Percentiles rank a stretch among this genome's conserved stretches.
Evolutionary conservation across 1,140 invertebrate species (phyloP).

Genomic region (Aricia agestis): DNA sequence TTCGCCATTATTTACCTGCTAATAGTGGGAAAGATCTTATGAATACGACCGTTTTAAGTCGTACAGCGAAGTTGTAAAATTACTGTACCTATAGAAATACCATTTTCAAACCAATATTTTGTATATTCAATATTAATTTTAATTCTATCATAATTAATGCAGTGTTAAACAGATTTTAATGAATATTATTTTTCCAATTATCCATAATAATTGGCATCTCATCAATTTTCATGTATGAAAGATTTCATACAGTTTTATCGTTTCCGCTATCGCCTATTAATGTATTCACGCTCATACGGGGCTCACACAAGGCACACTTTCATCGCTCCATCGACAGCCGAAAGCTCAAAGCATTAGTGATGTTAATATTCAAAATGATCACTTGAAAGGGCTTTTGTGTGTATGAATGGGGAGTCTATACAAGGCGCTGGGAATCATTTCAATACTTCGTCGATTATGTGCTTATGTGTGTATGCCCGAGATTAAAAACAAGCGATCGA

Average conservation of each 20-base stretch:
- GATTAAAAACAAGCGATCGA: conserved; percentile 31
- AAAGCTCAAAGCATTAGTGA: conserved; percentile 32
- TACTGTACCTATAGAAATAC: too few relatives aligned
- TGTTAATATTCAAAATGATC: conserved; percentile 35
- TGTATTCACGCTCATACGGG: conserved; percentile 7
- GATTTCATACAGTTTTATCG: background rate
- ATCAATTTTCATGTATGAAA: background rate
- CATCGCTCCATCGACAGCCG: conserved; percentile 33
- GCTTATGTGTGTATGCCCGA: conserved; percentile 28
- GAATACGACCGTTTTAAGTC: too few relatives aligned
- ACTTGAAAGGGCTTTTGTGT: conserved; percentile 33
- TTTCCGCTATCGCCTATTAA: conserved; percentile 2
- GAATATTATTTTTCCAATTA: background rate
- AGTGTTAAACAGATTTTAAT: too few relatives aligned
- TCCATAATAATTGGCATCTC: background rate
- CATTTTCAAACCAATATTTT: too few relatives aligned
- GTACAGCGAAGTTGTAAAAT: too few relatives aligned
- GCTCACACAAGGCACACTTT: conserved; percentile 23
- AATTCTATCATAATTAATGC: too few relatives aligned
- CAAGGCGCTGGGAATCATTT: conserved; percentile 34
- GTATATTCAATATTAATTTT: too few relatives aligned
- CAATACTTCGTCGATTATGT: conserved; percentile 34
- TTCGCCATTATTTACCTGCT: background rate
- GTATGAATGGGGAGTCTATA: conserved; percentile 29
- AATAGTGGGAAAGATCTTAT: background rate